Evolutionary conservation across 2,888 invertebrate genomes (phyloP).

Genomic region (Auanema freiburgensis): DNA sequence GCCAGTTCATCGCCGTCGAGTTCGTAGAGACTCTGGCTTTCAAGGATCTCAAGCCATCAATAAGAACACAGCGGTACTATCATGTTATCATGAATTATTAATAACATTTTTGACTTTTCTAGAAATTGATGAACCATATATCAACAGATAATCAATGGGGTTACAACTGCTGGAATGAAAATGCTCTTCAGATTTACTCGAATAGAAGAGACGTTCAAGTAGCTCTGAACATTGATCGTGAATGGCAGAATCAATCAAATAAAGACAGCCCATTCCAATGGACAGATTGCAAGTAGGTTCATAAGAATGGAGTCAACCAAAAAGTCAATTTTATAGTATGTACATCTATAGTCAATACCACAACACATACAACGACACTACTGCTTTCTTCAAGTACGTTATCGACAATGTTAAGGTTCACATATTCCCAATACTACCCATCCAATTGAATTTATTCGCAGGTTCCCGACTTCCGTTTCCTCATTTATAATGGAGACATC

Average conservation of each 20-base stretch:
- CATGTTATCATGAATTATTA: neutral
- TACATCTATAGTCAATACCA: constrained; percentile 16
- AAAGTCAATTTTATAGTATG: neutral
- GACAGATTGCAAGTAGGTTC: constrained; percentile 36
- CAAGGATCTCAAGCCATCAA: too few species aligned
- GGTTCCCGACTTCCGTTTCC: constrained; percentile 27
- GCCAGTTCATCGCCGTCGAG: too few species aligned
- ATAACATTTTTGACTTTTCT: constrained; percentile 7
- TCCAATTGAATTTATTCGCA: constrained; percentile 7
- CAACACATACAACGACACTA: constrained; percentile 34
- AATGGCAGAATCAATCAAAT: constrained; percentile 19
- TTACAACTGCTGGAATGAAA: constrained; percentile 31
- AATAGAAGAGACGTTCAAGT: constrained; percentile 21
- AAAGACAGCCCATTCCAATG: constrained; percentile 20
- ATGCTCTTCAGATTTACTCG: constrained; percentile 19
- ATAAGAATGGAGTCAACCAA: neutral
- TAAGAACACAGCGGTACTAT: neutral
- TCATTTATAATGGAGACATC: constrained; percentile 40
- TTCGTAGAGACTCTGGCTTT: too few species aligned
- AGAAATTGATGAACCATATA: constrained; percentile 43
- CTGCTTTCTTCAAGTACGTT: constrained; percentile 30
- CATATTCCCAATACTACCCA: neutral
- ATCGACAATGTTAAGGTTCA: constrained; percentile 27
- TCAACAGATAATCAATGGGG: constrained; percentile 27
- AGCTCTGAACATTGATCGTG: constrained; percentile 26